A percentile compares a stretch with the other conserved stretches of the same genome.
phyloP scores from a whole-genome alignment of 2,797 vertebrate species.

The Paratrypauchen microcephalus region DNA sequence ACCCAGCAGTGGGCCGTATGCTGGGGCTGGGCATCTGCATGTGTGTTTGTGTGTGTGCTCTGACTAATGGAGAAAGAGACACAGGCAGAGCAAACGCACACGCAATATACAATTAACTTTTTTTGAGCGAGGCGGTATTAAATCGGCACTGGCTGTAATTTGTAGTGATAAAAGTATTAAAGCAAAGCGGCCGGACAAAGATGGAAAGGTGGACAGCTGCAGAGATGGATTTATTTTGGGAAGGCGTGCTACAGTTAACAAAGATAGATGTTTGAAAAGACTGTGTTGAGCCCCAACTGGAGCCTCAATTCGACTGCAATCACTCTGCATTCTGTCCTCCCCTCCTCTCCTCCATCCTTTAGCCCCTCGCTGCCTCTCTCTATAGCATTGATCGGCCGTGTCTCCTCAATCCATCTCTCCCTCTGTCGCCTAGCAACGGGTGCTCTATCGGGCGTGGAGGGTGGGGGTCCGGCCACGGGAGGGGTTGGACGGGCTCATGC shows the following conservation, averaged over 20 bases:
- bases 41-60: slow-evolving; percentile 55
- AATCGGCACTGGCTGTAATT: slow-evolving; percentile 62
- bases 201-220: slow-evolving; percentile 68
- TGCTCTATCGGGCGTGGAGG: slow-evolving; percentile 81
- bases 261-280: slow-evolving; percentile 73
- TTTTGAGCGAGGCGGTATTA: slow-evolving; percentile 66
- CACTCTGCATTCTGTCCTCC: slow-evolving; percentile 69
- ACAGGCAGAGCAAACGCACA: slow-evolving; percentile 62
- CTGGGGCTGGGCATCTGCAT: slow-evolving; percentile 64
- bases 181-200: slow-evolving; percentile 56
- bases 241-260: slow-evolving; percentile 64
- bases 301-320: slow-evolving; percentile 68
- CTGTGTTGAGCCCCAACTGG: slow-evolving; percentile 60
- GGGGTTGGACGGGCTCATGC: slow-evolving; percentile 38
- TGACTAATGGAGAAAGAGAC: slow-evolving; percentile 71
- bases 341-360: slow-evolving; percentile 47
- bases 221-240: slow-evolving; percentile 68
- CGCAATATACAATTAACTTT: slow-evolving; percentile 74
- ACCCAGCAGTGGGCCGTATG: slow-evolving; percentile 70
- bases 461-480: slow-evolving; percentile 70
- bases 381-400: slow-evolving; percentile 84
- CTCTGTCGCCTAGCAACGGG: slow-evolving; percentile 85
- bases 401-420: slow-evolving; percentile 85
- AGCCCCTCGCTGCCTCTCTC: slow-evolving; percentile 58
- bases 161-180: slow-evolving; percentile 69